Percentiles rank a stretch among this genome's conserved stretches.
Conservation (phyloP, 2,113 vertebrate genomes). For the Nicator chloris region DNA sequence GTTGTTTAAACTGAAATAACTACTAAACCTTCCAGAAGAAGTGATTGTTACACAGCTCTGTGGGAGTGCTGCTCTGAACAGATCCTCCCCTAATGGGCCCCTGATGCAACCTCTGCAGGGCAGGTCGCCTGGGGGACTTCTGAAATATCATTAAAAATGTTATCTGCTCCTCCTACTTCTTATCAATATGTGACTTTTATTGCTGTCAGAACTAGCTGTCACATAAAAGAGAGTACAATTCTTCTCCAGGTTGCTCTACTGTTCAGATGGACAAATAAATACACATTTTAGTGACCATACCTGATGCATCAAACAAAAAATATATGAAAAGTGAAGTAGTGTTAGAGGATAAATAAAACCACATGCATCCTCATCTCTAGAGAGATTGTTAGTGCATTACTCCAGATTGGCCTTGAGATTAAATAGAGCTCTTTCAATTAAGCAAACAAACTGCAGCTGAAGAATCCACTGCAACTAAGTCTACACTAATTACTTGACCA, state of each 20-base stretch:
- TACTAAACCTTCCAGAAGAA: not conserved
- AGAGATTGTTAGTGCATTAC: not conserved
- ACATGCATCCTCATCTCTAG: not conserved
- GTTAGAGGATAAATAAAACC: slow-evolving; percentile 33
- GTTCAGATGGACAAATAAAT: not conserved
- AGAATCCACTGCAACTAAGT: not conserved
- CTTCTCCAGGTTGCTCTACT: slow-evolving; percentile 21
- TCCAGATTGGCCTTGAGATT: not conserved
- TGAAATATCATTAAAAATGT: not conserved
- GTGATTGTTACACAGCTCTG: not conserved
- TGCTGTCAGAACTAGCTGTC: not conserved
- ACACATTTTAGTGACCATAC: not conserved
- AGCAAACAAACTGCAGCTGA: not conserved
- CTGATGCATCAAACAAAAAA: not conserved
- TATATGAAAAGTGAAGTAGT: slow-evolving; percentile 37
- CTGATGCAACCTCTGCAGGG: not conserved
- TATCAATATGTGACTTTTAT: not conserved
- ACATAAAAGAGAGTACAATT: not conserved
- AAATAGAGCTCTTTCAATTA: not conserved
- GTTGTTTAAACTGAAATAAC: not conserved
- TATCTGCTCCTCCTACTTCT: not conserved
- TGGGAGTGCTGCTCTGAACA: not conserved
- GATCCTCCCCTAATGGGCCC: not conserved
- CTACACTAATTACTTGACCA: not conserved
- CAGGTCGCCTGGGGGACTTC: not conserved